Percentiles rank a stretch among this genome's conserved stretches.
Evolutionary conservation across 2,888 invertebrate genomes (phyloP).

Genomic region (Meganola albula): DNA sequence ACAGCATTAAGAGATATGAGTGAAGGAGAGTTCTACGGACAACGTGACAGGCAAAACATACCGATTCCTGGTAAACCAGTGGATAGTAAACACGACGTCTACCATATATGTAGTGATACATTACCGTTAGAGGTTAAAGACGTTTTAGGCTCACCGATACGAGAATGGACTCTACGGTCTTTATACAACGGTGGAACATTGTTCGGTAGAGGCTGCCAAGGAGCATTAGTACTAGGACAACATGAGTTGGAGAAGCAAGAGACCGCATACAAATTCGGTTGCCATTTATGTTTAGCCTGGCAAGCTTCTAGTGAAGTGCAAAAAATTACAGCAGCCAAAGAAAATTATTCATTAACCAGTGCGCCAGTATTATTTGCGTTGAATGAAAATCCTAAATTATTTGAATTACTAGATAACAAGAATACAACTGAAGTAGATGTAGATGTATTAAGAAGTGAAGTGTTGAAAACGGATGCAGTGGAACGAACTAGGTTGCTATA

Average conservation of each 20-base stretch:
- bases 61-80: slow-evolving; percentile 81
- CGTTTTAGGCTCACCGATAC: slow-evolving; percentile 75
- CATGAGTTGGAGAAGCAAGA: slow-evolving; percentile 81
- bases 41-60: slow-evolving; percentile 85
- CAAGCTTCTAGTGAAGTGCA: slow-evolving; percentile 79
- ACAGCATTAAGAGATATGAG: slow-evolving; percentile 88
- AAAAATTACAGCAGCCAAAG: slow-evolving; percentile 68
- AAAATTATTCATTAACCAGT: slow-evolving; percentile 82
- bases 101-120: slow-evolving; percentile 52
- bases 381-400: slow-evolving; percentile 83
- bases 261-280: slow-evolving; percentile 86
- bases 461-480: slow-evolving; percentile 56
- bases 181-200: slow-evolving; percentile 82
- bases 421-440: slow-evolving; percentile 80
- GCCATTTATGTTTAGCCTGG: slow-evolving; percentile 88
- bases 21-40: slow-evolving; percentile 88
- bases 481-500: slow-evolving; percentile 53
- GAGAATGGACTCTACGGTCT: slow-evolving; percentile 85
- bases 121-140: slow-evolving; percentile 55
- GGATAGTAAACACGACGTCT: slow-evolving; percentile 36
- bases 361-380: slow-evolving; percentile 91
- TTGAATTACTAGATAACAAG: slow-evolving; percentile 72
- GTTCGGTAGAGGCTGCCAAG: slow-evolving; percentile 87
- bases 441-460: slow-evolving; percentile 60
- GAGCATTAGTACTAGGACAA: slow-evolving; percentile 85